Evolutionary conservation across 2,888 invertebrate species (phyloP).

Genomic region (Hyposoter dolosus): DNA sequence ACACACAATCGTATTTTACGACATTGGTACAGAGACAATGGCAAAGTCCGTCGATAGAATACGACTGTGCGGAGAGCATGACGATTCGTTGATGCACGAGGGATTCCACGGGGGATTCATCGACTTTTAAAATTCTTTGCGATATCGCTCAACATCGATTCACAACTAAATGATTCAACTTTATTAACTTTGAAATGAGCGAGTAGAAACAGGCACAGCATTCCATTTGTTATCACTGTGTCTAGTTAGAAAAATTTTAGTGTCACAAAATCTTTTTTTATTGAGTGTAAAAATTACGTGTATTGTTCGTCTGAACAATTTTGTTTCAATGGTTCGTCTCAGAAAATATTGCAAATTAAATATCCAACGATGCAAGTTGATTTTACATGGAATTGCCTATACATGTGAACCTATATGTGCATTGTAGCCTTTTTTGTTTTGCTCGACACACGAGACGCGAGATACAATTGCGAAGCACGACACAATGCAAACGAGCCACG

Average conservation of each 20-base stretch:
- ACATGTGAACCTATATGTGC: background rate
- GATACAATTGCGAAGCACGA: constrained; percentile 67
- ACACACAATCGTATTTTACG: background rate
- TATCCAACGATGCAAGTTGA: background rate
- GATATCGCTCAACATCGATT: background rate
- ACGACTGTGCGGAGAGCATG: constrained; percentile 25
- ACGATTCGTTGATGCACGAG: constrained; percentile 41
- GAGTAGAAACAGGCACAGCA: background rate
- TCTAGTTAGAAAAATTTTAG: background rate
- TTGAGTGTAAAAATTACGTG: background rate
- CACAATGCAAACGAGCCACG: constrained; percentile 66
- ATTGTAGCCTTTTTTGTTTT: constrained; percentile 34
- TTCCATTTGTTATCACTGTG: background rate
- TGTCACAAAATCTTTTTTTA: background rate
- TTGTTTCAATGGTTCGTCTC: background rate
- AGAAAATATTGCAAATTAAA: background rate
- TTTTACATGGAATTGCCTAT: background rate
- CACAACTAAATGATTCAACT: background rate
- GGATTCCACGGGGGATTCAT: background rate
- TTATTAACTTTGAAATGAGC: background rate
- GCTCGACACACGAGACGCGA: constrained; percentile 58
- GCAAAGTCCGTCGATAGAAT: constrained; percentile 27
- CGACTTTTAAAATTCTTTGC: background rate
- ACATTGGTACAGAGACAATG: constrained; percentile 55
- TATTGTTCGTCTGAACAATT: background rate